A percentile compares a stretch with the other conserved stretches of the same genome.
Evolutionary conservation across 2,888 invertebrate genomes (phyloP).

Genomic region (Melanostoma mellinum): DNA sequence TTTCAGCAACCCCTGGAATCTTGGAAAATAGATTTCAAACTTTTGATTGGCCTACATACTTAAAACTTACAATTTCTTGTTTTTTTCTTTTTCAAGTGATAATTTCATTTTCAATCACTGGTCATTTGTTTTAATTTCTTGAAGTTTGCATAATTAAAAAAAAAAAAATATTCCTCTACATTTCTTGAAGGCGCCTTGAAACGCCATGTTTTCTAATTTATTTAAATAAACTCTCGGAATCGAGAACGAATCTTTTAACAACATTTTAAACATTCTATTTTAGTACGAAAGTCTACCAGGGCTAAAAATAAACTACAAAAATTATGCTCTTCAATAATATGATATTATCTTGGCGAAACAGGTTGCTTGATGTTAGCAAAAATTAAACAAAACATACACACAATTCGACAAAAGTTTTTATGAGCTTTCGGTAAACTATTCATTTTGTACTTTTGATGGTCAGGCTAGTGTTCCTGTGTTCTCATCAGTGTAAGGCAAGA

Average conservation of each 20-base stretch:
- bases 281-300: conserved; percentile 24
- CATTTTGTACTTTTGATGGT: neutral
- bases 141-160: conserved; percentile 21
- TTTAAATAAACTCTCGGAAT: conserved; percentile 40
- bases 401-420: neutral
- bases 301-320: conserved; percentile 58
- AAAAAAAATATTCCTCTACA: neutral
- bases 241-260: conserved; percentile 33
- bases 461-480: conserved; percentile 23
- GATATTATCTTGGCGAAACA: conserved; percentile 30
- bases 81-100: too few relatives aligned
- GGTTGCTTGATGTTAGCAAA: conserved; percentile 24
- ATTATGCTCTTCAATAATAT: conserved; percentile 54
- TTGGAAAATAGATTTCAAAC: too few relatives aligned
- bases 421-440: conserved; percentile 14
- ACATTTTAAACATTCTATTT: conserved; percentile 60
- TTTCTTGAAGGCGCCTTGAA: neutral
- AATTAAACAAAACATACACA: conserved; percentile 7
- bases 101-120: too few relatives aligned
- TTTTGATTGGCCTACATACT: too few relatives aligned
- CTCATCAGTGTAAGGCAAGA: conserved; percentile 11
- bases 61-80: too few relatives aligned
- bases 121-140: neutral
- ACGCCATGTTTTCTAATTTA: conserved; percentile 28
- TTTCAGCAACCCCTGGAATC: too few relatives aligned